Base-by-base conservation (phyloP, 2,113 vertebrate genomes). In the Atrichornis clamosus region DNA sequence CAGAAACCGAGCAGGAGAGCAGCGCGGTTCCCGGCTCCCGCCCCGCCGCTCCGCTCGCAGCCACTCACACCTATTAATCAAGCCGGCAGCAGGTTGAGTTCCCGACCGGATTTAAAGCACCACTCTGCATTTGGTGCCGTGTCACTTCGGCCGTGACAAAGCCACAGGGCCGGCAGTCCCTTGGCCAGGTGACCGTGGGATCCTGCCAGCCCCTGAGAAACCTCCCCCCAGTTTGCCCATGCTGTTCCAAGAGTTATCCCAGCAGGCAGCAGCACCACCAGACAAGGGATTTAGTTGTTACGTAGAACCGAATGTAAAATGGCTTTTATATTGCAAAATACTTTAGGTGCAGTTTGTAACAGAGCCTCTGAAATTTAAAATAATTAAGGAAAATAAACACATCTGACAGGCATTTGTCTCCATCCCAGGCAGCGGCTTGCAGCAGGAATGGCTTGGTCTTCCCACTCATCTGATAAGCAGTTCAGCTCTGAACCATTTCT, bases 381-480 rank as follows among this genome's bases (percentile, higher is more conserved):
- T 46, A 80, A 90, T 78, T 37, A 50, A 49, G 84, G n/a, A 46
- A 91, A 94, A 89, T n/a, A 89, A 92, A 92, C 17, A 55, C 56
- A 84, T 80, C 27, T 76, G 53, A 72, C n/a, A 53, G 13, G 49
- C 55, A 27, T 56, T 91, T 56, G 76, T 55, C 84, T 87, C 81
- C 4, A 6, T 73, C 52, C 88, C 73, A 59, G 85, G 79, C 85
- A 79, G 94, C 5, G 6, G 92, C 95, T 88, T 84, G 77, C 73
- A 50, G 89, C 42, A 81, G 91, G 93, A 94, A 96, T 81, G 93
- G 93, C 95, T 72, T 33, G 44, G 65, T 75, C 95, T 94, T 96
- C 95, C 95, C 90, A 94, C 95, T 96, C 95, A 91, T 76, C 95
- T 67, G 72, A 83, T 82, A 79, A 93, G 87, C 10, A 27, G 58